These are phyloP conservation scores for Stegostoma tigrinum DNA, from an alignment of 2,113 vertebrate species.

Conservation along the genomic window DNA sequence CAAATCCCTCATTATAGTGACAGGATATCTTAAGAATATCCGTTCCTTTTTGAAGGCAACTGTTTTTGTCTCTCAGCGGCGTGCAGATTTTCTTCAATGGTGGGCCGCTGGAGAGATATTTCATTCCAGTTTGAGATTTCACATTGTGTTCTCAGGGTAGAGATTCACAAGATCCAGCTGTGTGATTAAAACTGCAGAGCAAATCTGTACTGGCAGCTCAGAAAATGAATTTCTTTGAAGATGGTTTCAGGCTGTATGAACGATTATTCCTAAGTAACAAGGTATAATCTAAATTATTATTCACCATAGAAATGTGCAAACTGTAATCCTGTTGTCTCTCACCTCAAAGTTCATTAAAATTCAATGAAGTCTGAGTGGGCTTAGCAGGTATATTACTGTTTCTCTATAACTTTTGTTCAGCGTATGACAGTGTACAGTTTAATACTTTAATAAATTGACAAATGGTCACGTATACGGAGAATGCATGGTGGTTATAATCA, in stretches of 20 bases:
- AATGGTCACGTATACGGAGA: not conserved
- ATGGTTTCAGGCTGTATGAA: not conserved
- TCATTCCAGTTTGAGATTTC: not conserved
- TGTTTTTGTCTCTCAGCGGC: not conserved
- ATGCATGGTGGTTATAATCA: not conserved
- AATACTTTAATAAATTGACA: not conserved
- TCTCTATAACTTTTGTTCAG: not conserved
- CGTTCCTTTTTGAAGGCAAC: not conserved
- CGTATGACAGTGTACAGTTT: too few species aligned
- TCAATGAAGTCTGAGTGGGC: not conserved
- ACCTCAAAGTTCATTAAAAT: not conserved
- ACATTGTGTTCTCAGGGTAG: not conserved
- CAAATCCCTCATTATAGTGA: not conserved
- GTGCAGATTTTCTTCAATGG: not conserved
- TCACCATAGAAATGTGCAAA: not conserved
- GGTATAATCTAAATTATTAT: constrained; percentile 19
- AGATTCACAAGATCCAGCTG: not conserved
- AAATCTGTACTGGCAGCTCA: not conserved
- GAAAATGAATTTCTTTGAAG: not conserved
- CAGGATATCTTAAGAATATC: not conserved
- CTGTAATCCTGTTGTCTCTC: not conserved
- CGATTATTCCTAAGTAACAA: not conserved
- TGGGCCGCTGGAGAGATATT: not conserved
- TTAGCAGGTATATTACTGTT: not conserved
- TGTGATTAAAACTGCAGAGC: not conserved